A percentile compares a stretch with the other conserved stretches of the same genome.
These are phyloP conservation scores for Limnephilus marmoratus DNA, from an alignment of 2,888 invertebrate species.

Conservation along the genomic window DNA sequence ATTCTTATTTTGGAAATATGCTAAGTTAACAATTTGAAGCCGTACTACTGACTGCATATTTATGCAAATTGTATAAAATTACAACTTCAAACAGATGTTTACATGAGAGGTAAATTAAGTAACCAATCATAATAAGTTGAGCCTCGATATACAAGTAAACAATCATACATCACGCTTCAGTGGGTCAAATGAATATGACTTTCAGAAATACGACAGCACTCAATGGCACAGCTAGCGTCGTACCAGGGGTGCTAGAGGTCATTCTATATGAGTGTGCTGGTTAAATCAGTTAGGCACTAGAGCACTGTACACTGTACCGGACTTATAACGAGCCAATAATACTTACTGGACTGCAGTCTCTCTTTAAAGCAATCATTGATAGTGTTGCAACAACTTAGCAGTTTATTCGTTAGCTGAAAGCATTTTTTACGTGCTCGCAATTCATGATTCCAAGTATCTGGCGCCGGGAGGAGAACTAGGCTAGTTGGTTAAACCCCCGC, in stretches of 20 bases:
- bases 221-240: not conserved
- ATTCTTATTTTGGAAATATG: too few species aligned
- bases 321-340: not conserved
- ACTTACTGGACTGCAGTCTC: not conserved
- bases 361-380: not conserved
- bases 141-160: not conserved
- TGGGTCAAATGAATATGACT: not conserved
- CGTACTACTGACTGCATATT: too few species aligned
- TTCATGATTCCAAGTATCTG: too few species aligned
- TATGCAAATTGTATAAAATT: too few species aligned
- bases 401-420: too few species aligned
- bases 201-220: not conserved
- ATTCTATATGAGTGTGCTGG: not conserved
- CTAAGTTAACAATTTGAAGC: too few species aligned
- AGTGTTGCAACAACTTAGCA: too few species aligned
- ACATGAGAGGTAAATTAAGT: not conserved
- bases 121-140: not conserved
- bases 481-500: not conserved
- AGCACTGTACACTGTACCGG: not conserved
- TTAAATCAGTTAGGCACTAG: not conserved
- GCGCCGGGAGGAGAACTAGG: not conserved
- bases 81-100: too few species aligned
- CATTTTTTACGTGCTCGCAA: too few species aligned
- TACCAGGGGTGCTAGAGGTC: conserved; percentile 7
- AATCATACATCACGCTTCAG: not conserved